A percentile compares a stretch with the other conserved stretches of the same genome.
Conservation (phyloP, 1,140 invertebrate genomes). For the Oryzaephilus surinamensis region DNA sequence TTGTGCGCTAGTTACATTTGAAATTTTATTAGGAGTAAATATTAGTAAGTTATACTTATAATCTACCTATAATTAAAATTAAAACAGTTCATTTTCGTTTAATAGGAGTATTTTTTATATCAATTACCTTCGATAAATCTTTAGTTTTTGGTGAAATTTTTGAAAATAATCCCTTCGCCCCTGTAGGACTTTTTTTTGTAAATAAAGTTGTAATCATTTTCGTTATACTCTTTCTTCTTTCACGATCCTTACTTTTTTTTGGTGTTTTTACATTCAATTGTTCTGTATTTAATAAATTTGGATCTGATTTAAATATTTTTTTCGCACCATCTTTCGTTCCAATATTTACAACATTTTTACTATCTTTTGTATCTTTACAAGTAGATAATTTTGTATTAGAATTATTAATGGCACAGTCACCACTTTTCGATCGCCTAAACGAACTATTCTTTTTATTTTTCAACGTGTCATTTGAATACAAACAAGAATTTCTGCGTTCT, state of each 20-base stretch:
- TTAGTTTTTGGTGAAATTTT: conserved; percentile 55
- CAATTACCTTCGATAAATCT: conserved; percentile 54
- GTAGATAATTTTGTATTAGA: neutral
- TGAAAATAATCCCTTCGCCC: conserved; percentile 41
- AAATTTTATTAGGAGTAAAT: no score
- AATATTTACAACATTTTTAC: conserved; percentile 29
- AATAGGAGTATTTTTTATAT: neutral
- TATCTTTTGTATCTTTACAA: no score
- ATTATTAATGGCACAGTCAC: conserved; percentile 10
- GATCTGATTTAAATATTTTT: conserved; percentile 45
- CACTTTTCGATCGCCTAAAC: conserved; percentile 26
- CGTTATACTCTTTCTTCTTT: conserved; percentile 70
- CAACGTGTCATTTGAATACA: conserved; percentile 26
- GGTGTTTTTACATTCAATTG: conserved; percentile 32
- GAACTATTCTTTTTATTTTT: conserved; percentile 24
- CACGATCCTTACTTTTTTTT: conserved; percentile 49
- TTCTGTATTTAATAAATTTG: conserved; percentile 42
- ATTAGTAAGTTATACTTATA: no score
- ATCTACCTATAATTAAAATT: no score
- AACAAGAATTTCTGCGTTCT: conserved; percentile 17
- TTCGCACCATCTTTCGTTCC: conserved; percentile 6
- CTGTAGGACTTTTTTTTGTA: conserved; percentile 40
- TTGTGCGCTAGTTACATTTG: no score
- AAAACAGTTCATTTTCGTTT: neutral
- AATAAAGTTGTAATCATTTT: conserved; percentile 76